Evolutionary conservation across 2,113 vertebrate species (phyloP).

Genomic region (Rhea americana): DNA sequence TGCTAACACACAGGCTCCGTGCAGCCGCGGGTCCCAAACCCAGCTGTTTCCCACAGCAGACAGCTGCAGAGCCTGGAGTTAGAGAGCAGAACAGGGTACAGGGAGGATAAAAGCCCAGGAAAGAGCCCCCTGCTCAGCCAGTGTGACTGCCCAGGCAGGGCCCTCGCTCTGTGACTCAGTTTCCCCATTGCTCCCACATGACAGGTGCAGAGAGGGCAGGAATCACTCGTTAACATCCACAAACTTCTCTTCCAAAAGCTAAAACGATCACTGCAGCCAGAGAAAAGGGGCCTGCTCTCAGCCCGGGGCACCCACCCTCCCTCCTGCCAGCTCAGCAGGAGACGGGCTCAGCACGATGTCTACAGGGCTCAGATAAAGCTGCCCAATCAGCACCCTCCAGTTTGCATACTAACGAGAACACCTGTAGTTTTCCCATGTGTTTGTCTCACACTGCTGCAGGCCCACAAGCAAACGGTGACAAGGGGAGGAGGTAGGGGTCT

Average conservation of each 20-base stretch:
- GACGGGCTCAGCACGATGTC: not conserved
- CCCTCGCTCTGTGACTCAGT: not conserved
- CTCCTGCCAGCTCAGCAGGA: not conserved
- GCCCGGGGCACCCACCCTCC: not conserved
- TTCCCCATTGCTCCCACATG: not conserved
- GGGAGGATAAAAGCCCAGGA: too few species aligned
- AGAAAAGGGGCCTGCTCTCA: too few species aligned
- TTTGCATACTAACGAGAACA: not conserved
- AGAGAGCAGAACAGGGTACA: too few species aligned
- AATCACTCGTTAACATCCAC: not conserved
- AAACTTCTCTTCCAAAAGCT: not conserved
- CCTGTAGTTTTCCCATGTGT: not conserved
- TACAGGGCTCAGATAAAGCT: not conserved
- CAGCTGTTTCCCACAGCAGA: too few species aligned
- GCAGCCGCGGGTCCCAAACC: too few species aligned
- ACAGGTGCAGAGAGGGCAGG: not conserved
- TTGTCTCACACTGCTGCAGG: not conserved
- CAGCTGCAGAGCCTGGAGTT: too few species aligned
- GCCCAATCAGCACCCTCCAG: rapidly evolving
- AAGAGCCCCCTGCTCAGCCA: too few species aligned
- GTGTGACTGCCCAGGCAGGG: not conserved
- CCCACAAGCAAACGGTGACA: rapidly evolving
- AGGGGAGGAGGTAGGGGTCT: rapidly evolving
- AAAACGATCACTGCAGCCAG: not conserved
- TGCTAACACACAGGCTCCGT: too few species aligned